These are phyloP conservation scores for Heliothis virescens DNA, from an alignment of 1,140 invertebrate species.

Conservation along the genomic window DNA sequence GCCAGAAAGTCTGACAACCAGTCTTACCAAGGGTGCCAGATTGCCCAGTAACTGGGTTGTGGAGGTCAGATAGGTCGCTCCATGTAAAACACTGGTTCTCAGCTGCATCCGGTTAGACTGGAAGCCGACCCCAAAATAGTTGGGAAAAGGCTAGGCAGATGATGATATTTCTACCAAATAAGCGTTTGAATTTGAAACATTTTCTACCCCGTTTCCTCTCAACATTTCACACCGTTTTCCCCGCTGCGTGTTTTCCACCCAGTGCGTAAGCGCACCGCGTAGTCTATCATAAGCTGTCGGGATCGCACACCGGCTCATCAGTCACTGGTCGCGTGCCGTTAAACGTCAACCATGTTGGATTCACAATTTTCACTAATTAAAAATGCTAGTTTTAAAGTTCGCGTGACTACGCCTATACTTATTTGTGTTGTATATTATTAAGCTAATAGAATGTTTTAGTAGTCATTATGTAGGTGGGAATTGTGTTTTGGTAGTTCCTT, in stretches of 20 bases:
- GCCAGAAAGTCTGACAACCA: no score
- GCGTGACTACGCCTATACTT: conserved; percentile 17
- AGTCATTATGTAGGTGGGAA: conserved; percentile 30
- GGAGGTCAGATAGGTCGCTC: no score
- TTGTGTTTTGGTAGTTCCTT: not conserved
- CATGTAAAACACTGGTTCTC: no score
- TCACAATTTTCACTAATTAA: conserved; percentile 49
- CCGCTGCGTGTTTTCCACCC: not conserved
- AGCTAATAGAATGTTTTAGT: conserved; percentile 40
- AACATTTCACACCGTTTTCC: not conserved
- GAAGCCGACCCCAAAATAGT: no score
- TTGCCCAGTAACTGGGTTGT: no score
- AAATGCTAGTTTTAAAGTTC: conserved; percentile 47
- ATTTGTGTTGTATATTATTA: conserved; percentile 9
- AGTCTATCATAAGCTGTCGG: conserved; percentile 55
- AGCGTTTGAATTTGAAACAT: no score
- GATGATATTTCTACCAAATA: no score
- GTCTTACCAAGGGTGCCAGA: no score
- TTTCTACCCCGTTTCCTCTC: no score
- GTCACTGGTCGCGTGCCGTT: conserved; percentile 49
- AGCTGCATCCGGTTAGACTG: no score
- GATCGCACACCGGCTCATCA: conserved; percentile 49
- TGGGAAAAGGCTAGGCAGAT: no score
- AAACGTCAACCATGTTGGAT: conserved; percentile 46
- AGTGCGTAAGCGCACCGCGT: conserved; percentile 30